phyloP scores from a whole-genome alignment of 2,888 invertebrate genomes.

The Pachymerium ferrugineum region DNA sequence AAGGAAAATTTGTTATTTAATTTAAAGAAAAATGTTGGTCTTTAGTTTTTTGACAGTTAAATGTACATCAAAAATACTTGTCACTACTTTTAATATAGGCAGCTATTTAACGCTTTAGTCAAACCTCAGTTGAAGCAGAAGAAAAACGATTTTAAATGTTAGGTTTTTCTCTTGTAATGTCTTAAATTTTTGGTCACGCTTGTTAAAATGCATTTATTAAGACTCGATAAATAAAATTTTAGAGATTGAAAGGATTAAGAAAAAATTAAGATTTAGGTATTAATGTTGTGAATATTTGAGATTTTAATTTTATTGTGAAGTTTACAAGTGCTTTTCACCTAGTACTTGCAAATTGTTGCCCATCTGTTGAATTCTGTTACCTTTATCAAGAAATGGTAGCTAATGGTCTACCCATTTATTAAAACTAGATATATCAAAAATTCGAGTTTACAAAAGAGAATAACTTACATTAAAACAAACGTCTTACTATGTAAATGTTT shows the following conservation, averaged over 20 bases:
- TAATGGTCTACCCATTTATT: neutral
- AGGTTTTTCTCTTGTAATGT: neutral
- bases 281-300: conserved; percentile 1
- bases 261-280: neutral
- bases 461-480: neutral
- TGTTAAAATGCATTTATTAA: conserved; percentile 10
- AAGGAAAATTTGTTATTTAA: no score
- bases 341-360: conserved; percentile 13
- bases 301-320: neutral
- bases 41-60: no score
- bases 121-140: no score
- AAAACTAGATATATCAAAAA: conserved; percentile 1
- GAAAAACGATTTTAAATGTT: no score
- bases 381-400: neutral
- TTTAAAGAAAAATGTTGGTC: no score
- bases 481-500: conserved; percentile 25
- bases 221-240: neutral
- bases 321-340: neutral
- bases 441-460: no score
- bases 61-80: no score
- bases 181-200: neutral
- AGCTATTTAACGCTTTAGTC: no score
- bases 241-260: neutral
- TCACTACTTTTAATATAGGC: no score
- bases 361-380: conserved; percentile 17